phyloP scores from a whole-genome alignment of 2,113 vertebrate genomes.

The Ancistrus triradiatus region DNA sequence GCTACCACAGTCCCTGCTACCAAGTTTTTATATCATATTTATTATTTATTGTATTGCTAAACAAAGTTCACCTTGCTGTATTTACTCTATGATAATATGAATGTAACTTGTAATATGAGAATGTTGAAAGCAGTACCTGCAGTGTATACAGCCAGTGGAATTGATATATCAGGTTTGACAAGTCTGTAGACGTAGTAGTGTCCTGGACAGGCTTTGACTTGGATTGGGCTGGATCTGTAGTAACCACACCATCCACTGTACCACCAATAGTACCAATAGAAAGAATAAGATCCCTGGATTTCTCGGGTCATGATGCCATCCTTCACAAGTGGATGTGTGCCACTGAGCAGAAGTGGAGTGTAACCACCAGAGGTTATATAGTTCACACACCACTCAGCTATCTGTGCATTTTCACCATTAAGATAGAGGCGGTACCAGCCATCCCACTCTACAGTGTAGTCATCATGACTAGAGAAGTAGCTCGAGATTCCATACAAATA shows the following conservation, averaged over 20 bases:
- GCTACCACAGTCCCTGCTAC: too few species aligned
- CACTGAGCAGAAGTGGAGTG: slow-evolving; percentile 10
- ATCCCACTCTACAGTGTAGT: background rate
- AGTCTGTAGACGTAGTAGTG: slow-evolving; percentile 12
- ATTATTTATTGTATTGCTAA: too few species aligned
- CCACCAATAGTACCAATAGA: background rate
- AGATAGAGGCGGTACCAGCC: slow-evolving; percentile 27
- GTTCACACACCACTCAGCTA: slow-evolving; percentile 23
- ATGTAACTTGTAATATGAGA: background rate
- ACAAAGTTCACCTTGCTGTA: too few species aligned
- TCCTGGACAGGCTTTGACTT: slow-evolving; percentile 10
- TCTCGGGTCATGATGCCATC: slow-evolving; percentile 17
- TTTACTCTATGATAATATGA: too few species aligned
- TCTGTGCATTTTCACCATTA: slow-evolving; percentile 14
- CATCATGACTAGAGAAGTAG: slow-evolving; percentile 13
- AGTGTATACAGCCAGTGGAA: slow-evolving; percentile 12
- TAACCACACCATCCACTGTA: slow-evolving; percentile 6
- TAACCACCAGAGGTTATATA: slow-evolving; percentile 17
- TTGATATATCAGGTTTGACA: slow-evolving; percentile 4
- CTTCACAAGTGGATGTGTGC: background rate
- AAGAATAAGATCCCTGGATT: background rate
- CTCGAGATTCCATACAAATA: background rate
- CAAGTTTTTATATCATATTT: too few species aligned
- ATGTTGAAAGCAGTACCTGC: slow-evolving; percentile 2
- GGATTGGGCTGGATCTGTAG: slow-evolving; percentile 10